A percentile compares a stretch with the other conserved stretches of the same genome.
These are phyloP conservation scores for Nylanderia fulva DNA, from an alignment of 1,140 invertebrate species.

Conservation along the genomic window DNA sequence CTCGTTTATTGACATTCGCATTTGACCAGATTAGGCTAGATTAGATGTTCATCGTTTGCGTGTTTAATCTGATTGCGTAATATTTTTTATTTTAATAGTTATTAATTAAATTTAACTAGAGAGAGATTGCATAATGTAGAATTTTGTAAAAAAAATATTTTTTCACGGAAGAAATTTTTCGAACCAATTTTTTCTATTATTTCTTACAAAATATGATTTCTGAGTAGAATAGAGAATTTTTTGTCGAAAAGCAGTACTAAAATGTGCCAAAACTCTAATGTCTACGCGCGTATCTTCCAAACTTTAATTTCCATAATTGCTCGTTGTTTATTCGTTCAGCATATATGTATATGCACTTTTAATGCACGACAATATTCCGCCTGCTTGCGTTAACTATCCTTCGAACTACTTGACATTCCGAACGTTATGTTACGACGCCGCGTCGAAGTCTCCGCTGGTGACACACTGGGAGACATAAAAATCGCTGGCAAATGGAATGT, in stretches of 20 bases:
- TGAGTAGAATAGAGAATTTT: neutral
- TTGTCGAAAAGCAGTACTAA: neutral
- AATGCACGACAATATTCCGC: neutral
- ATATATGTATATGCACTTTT: neutral
- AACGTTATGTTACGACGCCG: neutral
- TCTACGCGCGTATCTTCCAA: neutral
- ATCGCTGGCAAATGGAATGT: slow-evolving; percentile 14
- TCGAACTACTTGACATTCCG: slow-evolving; percentile 32
- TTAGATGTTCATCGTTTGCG: neutral
- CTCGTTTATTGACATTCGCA: neutral
- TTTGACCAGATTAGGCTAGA: neutral
- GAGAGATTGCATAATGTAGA: neutral
- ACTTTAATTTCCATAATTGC: neutral
- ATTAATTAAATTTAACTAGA: neutral
- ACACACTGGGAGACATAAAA: slow-evolving; percentile 25
- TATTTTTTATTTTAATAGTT: neutral
- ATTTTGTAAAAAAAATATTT: neutral
- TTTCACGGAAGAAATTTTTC: neutral
- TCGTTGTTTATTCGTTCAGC: neutral
- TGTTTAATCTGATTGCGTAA: neutral
- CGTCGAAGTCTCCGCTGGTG: slow-evolving; percentile 36
- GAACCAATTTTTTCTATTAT: neutral
- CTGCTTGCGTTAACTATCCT: neutral
- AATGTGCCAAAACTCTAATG: neutral
- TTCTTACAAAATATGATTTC: neutral